Base-by-base conservation (phyloP, 2,888 invertebrate species). In the Serrognathus titanus region DNA sequence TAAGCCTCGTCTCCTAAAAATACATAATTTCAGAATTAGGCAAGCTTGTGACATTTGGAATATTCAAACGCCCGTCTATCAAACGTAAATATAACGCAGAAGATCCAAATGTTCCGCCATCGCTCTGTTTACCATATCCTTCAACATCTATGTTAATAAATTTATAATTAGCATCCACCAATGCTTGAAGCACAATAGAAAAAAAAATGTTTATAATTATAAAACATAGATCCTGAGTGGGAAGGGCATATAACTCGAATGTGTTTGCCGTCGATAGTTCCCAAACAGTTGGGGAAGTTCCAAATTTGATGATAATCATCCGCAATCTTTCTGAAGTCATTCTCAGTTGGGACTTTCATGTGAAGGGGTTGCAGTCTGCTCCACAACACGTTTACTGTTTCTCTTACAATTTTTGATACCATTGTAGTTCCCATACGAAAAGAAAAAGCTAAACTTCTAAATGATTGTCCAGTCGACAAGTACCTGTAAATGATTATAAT, bases 371-470 rank as follows among this genome's bases (percentile, higher is more conserved):
- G 46, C 13, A 62, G 49, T 16, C 12, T 51, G 38, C 48, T 46
- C 48, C 54, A 48, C n/a, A 41, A 38, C 36, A 16, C 43, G 13
- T 37, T 24, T 41, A 46, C 48, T 5, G 54, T 53, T 55, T 60
- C 59, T 45, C 16, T 41, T n/a, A 63, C 45, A 12, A 63, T 55
- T 24, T 31, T 31, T 53, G 56, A 39, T 40, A 59, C 58, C 39
- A 61, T 61, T 16, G 45, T 47, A 12, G 40, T 20, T 40, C 59
- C 59, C 51, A 64, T 60, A 24, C 64, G 36, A 53, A 60, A 63
- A 11, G 60, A 54, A 54, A 59, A 62, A 8, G 57, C 54, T 40
- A 60, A 47, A 53, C 38, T 50, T 54, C 56, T 58, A 52, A 63
- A 60, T 10, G 58, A 58, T 24, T 16, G 36, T 10, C 62, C 63